These are phyloP conservation scores for Anolis carolinensis DNA, from an alignment of 2,113 vertebrate species.

Conservation along the genomic window DNA sequence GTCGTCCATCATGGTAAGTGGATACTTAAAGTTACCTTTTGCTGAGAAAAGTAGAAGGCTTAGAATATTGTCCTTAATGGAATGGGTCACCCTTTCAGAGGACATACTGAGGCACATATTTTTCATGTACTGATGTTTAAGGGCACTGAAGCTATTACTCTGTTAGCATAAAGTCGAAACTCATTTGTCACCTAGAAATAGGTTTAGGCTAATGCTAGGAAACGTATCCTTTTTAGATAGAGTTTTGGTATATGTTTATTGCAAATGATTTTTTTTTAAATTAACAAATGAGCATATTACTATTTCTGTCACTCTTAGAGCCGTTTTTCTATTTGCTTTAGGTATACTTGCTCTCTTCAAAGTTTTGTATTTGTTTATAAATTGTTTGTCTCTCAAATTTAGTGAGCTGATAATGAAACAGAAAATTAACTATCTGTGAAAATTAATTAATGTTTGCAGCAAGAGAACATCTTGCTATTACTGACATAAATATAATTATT, in stretches of 20 bases:
- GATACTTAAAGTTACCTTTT: constrained; percentile 53
- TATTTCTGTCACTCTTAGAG: constrained; percentile 53
- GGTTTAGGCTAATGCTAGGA: constrained; percentile 70
- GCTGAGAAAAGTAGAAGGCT: constrained; percentile 52
- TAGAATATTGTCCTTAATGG: constrained; percentile 54
- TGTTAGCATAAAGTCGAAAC: constrained; percentile 63
- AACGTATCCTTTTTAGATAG: constrained; percentile 75
- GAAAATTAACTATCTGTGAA: constrained; percentile 72
- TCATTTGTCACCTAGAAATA: constrained; percentile 71
- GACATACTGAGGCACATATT: constrained; percentile 47
- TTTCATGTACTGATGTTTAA: constrained; percentile 62
- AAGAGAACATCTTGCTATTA: constrained; percentile 53
- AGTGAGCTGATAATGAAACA: constrained; percentile 66
- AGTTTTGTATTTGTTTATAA: constrained; percentile 73
- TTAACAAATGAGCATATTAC: constrained; percentile 67
- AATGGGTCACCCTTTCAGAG: constrained; percentile 62
- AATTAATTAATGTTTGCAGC: constrained; percentile 72
- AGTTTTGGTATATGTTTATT: constrained; percentile 57
- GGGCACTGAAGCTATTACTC: constrained; percentile 69
- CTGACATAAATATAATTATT: constrained; percentile 55
- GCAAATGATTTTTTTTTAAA: constrained; percentile 64
- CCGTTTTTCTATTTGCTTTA: constrained; percentile 70
- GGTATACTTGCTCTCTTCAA: constrained; percentile 31
- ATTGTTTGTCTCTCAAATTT: constrained; percentile 78
- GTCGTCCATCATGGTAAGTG: constrained; percentile 97